Evolutionary conservation across 64 coral and sea anemone genomes (phyloP).

Genomic region (Porites lutea): DNA sequence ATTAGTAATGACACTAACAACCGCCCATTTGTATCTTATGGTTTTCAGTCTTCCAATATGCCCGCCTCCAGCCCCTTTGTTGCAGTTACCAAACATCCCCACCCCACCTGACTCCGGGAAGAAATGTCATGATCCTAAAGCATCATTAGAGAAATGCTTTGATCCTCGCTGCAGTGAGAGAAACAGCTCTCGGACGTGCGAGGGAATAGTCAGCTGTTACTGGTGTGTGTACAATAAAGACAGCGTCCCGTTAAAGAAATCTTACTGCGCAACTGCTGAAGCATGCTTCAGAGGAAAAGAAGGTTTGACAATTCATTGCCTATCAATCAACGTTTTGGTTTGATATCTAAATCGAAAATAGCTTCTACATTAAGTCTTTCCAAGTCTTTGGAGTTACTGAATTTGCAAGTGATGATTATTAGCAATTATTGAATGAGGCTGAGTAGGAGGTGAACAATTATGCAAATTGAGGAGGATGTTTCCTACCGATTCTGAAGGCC

Average conservation of each 20-base stretch:
- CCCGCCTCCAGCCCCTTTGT: neutral
- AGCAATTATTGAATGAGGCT: too few species aligned
- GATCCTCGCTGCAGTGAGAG: constrained; percentile 21
- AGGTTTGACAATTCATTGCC: neutral
- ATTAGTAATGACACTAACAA: too few species aligned
- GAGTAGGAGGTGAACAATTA: too few species aligned
- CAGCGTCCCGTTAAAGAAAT: neutral
- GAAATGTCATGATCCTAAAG: neutral
- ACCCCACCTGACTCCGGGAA: neutral
- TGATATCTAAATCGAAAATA: neutral
- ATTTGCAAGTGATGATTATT: too few species aligned
- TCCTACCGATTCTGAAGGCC: too few species aligned
- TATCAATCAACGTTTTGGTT: neutral
- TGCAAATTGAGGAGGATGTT: too few species aligned
- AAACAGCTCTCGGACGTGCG: constrained; percentile 1
- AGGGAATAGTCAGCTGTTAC: constrained; percentile 12
- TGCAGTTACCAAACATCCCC: neutral
- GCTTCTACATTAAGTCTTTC: too few species aligned
- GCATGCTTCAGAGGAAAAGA: constrained; percentile 39
- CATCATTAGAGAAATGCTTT: constrained; percentile 32
- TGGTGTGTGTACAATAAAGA: constrained; percentile 41
- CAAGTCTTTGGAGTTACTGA: too few species aligned
- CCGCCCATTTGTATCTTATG: neutral
- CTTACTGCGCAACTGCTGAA: neutral
- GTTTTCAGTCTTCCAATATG: constrained; percentile 31